A percentile compares a stretch with the other conserved stretches of the same genome.
These are phyloP conservation scores for Limosa lapponica DNA, from an alignment of 2,797 vertebrate genomes.

Conservation along the genomic window DNA sequence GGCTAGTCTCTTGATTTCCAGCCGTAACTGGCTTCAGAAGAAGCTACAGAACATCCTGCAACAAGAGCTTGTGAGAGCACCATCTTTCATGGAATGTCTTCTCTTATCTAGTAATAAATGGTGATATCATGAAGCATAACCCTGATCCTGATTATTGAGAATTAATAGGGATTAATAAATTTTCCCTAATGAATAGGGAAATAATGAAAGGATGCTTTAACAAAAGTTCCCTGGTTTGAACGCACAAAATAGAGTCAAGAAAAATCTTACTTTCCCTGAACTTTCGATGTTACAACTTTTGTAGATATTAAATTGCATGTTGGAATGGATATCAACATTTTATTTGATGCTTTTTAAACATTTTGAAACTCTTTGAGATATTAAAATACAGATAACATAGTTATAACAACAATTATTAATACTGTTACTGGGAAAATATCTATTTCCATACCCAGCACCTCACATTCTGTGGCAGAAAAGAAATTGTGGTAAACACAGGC, in stretches of 20 bases:
- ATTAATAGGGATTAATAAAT: neutral
- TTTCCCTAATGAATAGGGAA: neutral
- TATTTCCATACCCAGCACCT: slow-evolving; percentile 7
- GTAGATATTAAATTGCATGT: neutral
- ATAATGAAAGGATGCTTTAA: neutral
- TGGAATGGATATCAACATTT: neutral
- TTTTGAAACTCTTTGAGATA: neutral
- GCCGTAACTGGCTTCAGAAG: neutral
- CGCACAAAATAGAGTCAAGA: neutral
- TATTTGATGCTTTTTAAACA: neutral
- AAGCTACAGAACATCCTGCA: neutral
- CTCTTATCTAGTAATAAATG: neutral
- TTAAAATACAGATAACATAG: neutral
- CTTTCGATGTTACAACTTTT: neutral
- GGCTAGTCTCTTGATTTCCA: neutral
- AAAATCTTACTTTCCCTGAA: neutral
- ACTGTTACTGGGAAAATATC: slow-evolving; percentile 2
- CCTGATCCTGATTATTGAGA: neutral
- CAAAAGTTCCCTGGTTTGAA: neutral
- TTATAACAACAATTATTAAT: neutral
- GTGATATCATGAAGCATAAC: neutral
- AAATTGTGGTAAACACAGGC: neutral
- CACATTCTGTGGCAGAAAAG: slow-evolving; percentile 14
- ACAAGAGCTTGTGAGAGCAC: neutral
- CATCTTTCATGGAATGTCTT: neutral